Base-by-base conservation (phyloP, 2,888 invertebrate species). In the Platycheirus albimanus region DNA sequence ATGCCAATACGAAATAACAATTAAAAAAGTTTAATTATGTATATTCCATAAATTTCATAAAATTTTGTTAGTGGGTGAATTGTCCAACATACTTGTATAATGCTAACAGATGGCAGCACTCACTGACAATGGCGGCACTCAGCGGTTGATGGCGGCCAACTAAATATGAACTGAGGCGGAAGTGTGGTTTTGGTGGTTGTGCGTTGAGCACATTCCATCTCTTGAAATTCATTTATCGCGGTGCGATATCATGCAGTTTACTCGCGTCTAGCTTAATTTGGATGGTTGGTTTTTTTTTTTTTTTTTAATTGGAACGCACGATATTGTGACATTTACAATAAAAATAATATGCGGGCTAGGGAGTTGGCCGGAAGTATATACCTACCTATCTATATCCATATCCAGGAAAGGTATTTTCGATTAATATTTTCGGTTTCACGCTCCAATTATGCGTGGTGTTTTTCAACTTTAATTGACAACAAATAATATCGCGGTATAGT, bases 221-320 rank as follows among this genome's bases (percentile, higher is more conserved):
- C 28, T 67, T 43, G 64, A 78, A 83, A 83, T 83, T 72, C 69
- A 74, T 74, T 78, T 74, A 78, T 72, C 67, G 67, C 67, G 71
- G 72, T 83, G 77, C 69, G 72, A 69, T 83, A 77, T 83, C 78
- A 69, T 83, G 72, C 83, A 83, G 83, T 74, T 83, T 78, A 78
- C 83, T 78, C 74, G 78, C 83, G 78, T 78, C 78, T 72, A 72
- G 72, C 83, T 83, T 83, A 83, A 83, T 83, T 78, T 83, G 72
- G 78, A 78, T 74, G 78, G 83, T 69, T 72, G 78, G 49, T 51
- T 43, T 17, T 74, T 79, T 38, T 13, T 56, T 58, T 77, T 83
- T 24, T 24, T 7, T 83, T 77, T 78, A 83, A 83, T 72, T 83
- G 83, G 64, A 78, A 72, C 43, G 71, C 64, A 36, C 43, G 13